Evolutionary conservation across 1,140 invertebrate species (phyloP).

Genomic region (Bombus turneri): DNA sequence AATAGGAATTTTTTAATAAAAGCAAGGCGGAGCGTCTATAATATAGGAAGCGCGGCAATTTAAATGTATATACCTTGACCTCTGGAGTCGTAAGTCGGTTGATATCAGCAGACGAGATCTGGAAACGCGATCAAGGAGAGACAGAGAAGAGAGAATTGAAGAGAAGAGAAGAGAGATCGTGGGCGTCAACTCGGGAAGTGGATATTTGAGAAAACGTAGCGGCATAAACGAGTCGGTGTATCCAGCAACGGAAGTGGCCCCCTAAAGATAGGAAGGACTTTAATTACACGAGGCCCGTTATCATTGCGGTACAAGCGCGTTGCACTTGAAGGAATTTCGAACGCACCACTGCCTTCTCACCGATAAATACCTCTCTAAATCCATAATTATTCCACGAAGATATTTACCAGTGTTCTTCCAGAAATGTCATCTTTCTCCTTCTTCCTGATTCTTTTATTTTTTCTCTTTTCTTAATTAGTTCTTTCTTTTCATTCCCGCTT

Average conservation of each 20-base stretch:
- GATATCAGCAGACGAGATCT: not conserved
- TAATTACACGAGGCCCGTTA: constrained; percentile 34
- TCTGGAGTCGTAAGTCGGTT: not conserved
- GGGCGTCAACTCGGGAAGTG: constrained; percentile 33
- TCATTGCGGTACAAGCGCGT: constrained; percentile 21
- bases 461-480: no score
- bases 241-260: constrained; percentile 12
- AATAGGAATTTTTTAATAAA: constrained; percentile 28
- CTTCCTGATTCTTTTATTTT: no score
- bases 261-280: constrained; percentile 32
- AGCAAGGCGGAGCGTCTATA: not conserved
- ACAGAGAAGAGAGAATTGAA: no score
- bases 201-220: constrained; percentile 35
- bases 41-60: not conserved
- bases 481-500: no score
- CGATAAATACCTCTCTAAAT: constrained; percentile 5
- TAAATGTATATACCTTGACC: constrained; percentile 24
- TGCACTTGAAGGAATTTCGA: constrained; percentile 34
- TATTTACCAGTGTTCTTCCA: not conserved
- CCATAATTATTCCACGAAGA: not conserved
- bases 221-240: constrained; percentile 13
- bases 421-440: not conserved
- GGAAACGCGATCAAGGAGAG: not conserved
- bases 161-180: not conserved
- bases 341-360: not conserved